Evolutionary conservation across 2,113 vertebrate species (phyloP), one percentile per base, ranked within the genome.

Genomic region (Balaenoptera acutorostrata): DNA sequence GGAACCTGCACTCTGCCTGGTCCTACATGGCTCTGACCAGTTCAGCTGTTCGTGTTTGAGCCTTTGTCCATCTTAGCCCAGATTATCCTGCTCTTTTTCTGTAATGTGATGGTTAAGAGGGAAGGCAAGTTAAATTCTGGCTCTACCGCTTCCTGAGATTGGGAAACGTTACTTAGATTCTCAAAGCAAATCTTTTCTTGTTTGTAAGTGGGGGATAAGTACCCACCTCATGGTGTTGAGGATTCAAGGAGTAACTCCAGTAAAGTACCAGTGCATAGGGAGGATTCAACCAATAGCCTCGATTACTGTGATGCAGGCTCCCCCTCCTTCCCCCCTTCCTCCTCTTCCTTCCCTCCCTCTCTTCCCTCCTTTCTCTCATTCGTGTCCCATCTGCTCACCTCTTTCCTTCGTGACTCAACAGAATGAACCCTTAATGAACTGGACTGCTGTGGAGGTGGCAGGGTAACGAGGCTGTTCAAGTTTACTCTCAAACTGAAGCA

Each of bases 261-360:
- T n/a, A 0, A 23, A 39, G 25, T n/a, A 36, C 11, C 15, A 20
- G 6, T 12, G 27, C 33, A 3, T 0, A 39, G 61, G 18, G 52
- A 20, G 39, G 33, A 44, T 25, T 52, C 84, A 21, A 8, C 36
- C 21, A 29, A 25, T 44, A 57, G 64, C 63, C 33, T 81, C 3
- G 13, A 12, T 14, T 6, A 44, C 39, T 25, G 25, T 6, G 36
- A 7, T 33, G 12, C 27, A 41, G 33, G 33, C 5, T 6, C 18
- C 23, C 41, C 49, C 2, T 1, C 7, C 18, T 29, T 3, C 2
- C 12, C 12, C 27, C 8, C 33, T 3, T 18, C 3, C 4, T 25
- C 18, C n/a, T 1, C 14, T 8, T 11, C 6, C 10, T 5, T 20
- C 14, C 7, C 14, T 27, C 13, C 18, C 14, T 7, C 14, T 27